Conservation (phyloP, 2,888 invertebrate genomes). For the Lomographa bimaculata region DNA sequence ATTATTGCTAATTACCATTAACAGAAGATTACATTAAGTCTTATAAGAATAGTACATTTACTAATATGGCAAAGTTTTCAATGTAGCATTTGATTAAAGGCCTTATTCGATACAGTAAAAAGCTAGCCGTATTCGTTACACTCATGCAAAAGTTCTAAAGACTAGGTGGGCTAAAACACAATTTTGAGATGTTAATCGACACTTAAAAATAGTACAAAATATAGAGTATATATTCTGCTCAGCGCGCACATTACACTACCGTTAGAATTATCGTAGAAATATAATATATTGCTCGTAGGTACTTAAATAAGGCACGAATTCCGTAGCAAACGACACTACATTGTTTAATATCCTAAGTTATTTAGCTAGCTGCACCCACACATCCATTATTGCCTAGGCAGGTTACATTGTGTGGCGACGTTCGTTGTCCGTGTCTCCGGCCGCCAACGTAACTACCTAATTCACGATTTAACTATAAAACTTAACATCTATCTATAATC, state of each 20-base stretch:
- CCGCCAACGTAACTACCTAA: slow-evolving; percentile 69
- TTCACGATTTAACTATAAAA: slow-evolving; percentile 68
- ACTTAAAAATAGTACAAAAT: slow-evolving; percentile 40
- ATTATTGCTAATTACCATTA: slow-evolving; percentile 61
- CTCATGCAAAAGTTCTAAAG: slow-evolving; percentile 68
- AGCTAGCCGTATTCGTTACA: slow-evolving; percentile 61
- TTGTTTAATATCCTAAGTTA: slow-evolving; percentile 43
- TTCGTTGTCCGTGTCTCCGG: slow-evolving; percentile 51
- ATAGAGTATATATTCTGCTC: slow-evolving; percentile 34
- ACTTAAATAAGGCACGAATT: slow-evolving; percentile 48
- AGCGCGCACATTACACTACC: slow-evolving; percentile 36
- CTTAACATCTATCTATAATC: slow-evolving; percentile 76
- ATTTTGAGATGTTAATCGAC: slow-evolving; percentile 53
- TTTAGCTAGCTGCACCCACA: slow-evolving; percentile 61
- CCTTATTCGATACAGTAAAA: slow-evolving; percentile 66
- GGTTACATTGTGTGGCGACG: slow-evolving; percentile 48
- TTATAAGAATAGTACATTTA: slow-evolving; percentile 78
- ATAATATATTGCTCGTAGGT: slow-evolving; percentile 46
- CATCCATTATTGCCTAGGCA: slow-evolving; percentile 50
- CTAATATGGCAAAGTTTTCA: slow-evolving; percentile 84
- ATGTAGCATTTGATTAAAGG: slow-evolving; percentile 76
- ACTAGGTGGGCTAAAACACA: slow-evolving; percentile 79
- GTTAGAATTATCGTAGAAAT: slow-evolving; percentile 42
- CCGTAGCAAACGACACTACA: slow-evolving; percentile 27
- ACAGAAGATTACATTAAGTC: slow-evolving; percentile 73